Evolutionary conservation across 2,888 invertebrate genomes (phyloP).

Genomic region (Apamea sordens): DNA sequence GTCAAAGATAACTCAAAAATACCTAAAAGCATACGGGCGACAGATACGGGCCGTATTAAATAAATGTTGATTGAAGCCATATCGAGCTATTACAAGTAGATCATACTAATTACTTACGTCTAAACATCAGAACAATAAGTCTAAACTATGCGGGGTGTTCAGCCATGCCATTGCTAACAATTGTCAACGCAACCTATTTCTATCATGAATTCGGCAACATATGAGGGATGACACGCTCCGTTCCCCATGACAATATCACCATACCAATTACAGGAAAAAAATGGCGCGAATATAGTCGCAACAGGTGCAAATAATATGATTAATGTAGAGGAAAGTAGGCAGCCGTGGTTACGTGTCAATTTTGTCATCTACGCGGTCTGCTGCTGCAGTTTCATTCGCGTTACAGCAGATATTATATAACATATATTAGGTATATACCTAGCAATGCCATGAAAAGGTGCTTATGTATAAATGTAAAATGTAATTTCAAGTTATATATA

Average conservation of each 20-base stretch:
- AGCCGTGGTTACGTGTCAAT: conserved; percentile 38
- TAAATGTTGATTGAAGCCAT: background rate
- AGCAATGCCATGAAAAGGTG: background rate
- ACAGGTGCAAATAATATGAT: conserved; percentile 75
- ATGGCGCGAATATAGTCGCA: conserved; percentile 66
- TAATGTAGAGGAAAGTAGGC: conserved; percentile 66
- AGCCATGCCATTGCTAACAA: background rate
- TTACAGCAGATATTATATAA: background rate
- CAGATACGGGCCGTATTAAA: background rate
- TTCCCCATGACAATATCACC: conserved; percentile 33
- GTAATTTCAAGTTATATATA: conserved; percentile 9
- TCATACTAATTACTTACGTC: background rate
- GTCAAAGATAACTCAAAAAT: conserved; percentile 8
- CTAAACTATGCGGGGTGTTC: background rate
- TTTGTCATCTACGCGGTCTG: conserved; percentile 15
- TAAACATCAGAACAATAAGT: conserved; percentile 17
- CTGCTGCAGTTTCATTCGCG: background rate
- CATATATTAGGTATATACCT: background rate
- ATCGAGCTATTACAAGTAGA: background rate
- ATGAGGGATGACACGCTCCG: conserved; percentile 5
- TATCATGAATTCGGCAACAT: conserved; percentile 18
- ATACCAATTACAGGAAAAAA: conserved; percentile 39
- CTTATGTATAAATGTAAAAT: conserved; percentile 5
- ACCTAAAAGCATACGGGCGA: background rate
- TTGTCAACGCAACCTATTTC: conserved; percentile 15